A percentile compares a stretch with the other conserved stretches of the same genome.
These are phyloP conservation scores for Leucosticte australis DNA, from an alignment of 2,113 vertebrate species.

Conservation along the genomic window DNA sequence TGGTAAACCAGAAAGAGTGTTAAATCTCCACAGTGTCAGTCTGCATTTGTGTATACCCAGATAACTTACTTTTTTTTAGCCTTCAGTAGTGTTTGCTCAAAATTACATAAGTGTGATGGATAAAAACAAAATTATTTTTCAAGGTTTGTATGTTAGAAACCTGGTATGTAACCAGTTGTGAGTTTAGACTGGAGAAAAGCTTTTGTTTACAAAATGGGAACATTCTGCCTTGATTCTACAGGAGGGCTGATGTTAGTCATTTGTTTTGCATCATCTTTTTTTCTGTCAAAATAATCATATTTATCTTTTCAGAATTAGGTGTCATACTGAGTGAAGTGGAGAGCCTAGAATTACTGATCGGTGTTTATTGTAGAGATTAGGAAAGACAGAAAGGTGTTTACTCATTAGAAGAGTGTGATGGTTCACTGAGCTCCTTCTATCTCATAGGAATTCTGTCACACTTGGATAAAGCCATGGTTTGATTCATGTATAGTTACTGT, in stretches of 20 bases:
- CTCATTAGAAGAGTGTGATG: neutral
- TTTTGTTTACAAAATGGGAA: neutral
- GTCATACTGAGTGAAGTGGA: neutral
- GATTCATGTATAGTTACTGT: neutral
- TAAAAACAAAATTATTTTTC: neutral
- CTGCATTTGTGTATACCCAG: neutral
- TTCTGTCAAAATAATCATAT: neutral
- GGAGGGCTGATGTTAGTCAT: neutral
- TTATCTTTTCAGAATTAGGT: neutral
- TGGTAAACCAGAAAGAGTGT: neutral
- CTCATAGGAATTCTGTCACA: constrained; percentile 5
- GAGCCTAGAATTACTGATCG: neutral
- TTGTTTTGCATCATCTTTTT: neutral
- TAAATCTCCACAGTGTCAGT: neutral
- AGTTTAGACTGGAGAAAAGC: neutral
- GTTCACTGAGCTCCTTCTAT: neutral
- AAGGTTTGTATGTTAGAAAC: neutral
- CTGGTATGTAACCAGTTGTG: neutral
- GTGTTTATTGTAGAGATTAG: constrained; percentile 37
- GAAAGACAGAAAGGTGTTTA: constrained; percentile 24
- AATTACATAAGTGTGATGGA: neutral
- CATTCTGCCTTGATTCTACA: neutral
- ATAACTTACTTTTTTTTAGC: neutral
- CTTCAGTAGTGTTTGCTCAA: neutral
- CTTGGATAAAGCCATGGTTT: neutral